Percentiles rank a stretch among this genome's conserved stretches.
Conservation (phyloP, 1,140 invertebrate species). For the Brachionus paranguensis region DNA sequence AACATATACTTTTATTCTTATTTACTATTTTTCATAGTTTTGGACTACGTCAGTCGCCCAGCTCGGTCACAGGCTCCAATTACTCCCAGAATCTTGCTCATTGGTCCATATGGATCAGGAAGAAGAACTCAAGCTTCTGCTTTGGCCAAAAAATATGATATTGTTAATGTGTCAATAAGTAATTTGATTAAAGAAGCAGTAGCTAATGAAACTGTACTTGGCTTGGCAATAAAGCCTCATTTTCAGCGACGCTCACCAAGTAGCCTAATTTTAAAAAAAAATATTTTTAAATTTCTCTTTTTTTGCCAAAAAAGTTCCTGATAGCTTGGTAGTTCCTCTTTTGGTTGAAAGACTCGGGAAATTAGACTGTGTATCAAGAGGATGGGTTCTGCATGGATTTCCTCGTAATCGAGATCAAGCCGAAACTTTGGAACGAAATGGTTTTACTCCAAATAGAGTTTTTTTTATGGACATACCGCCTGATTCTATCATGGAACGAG, state of each 20-base stretch:
- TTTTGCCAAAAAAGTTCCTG: constrained; percentile 47
- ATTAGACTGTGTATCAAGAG: constrained; percentile 53
- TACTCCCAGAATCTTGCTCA: constrained; percentile 52
- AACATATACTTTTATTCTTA: background rate
- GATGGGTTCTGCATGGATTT: constrained; percentile 55
- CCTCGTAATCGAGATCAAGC: constrained; percentile 52
- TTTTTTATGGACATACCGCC: constrained; percentile 55
- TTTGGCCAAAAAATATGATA: constrained; percentile 54
- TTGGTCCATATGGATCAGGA: constrained; percentile 54
- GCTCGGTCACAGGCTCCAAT: constrained; percentile 50
- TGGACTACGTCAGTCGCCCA: constrained; percentile 40
- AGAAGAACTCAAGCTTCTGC: constrained; percentile 52
- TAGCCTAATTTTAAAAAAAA: constrained; percentile 40
- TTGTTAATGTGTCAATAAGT: constrained; percentile 53
- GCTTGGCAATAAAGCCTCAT: constrained; percentile 50
- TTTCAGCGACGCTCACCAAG: constrained; percentile 49
- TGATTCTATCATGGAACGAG: constrained; percentile 52
- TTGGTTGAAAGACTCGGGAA: constrained; percentile 49
- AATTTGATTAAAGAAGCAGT: constrained; percentile 54
- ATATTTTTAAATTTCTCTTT: background rate
- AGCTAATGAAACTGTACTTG: constrained; percentile 49
- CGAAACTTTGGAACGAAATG: constrained; percentile 48
- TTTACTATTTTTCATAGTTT: background rate
- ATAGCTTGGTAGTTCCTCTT: constrained; percentile 51
- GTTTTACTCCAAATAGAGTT: constrained; percentile 53